These are phyloP conservation scores for Cyprinodon brontotheroides DNA, from an alignment of 2,113 vertebrate species.

Conservation along the genomic window DNA sequence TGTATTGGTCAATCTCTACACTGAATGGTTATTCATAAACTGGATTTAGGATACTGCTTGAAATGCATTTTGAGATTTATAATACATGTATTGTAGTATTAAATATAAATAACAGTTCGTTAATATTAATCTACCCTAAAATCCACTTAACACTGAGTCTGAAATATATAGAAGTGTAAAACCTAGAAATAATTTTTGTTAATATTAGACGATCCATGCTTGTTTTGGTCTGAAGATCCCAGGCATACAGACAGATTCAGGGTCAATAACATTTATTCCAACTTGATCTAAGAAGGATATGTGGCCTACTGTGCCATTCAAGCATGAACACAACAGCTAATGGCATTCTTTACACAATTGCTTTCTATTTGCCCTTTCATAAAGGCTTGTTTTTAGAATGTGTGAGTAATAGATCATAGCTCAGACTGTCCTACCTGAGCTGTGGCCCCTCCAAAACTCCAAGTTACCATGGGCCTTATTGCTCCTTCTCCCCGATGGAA, in stretches of 20 bases:
- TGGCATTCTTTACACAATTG: background rate
- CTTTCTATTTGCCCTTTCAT: background rate
- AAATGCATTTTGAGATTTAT: background rate
- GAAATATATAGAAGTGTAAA: background rate
- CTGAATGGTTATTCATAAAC: background rate
- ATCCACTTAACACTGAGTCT: background rate
- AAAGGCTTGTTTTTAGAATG: background rate
- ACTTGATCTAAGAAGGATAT: background rate
- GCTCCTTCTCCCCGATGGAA: background rate
- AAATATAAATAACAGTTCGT: background rate
- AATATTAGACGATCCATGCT: too few relatives aligned
- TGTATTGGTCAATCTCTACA: background rate
- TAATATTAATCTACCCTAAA: background rate
- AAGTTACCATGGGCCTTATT: background rate
- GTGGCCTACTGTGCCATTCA: background rate
- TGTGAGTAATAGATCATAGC: background rate
- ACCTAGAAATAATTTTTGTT: too few relatives aligned
- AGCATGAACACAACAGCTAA: background rate
- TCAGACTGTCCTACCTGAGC: background rate
- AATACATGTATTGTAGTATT: background rate
- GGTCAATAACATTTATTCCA: background rate
- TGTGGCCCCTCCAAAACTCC: background rate
- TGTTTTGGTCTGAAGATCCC: too few relatives aligned
- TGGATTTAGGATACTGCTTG: background rate
- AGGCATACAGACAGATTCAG: background rate